phyloP scores from a whole-genome alignment of 2,888 invertebrate species.

The Poecilobothrus nobilitatus region DNA sequence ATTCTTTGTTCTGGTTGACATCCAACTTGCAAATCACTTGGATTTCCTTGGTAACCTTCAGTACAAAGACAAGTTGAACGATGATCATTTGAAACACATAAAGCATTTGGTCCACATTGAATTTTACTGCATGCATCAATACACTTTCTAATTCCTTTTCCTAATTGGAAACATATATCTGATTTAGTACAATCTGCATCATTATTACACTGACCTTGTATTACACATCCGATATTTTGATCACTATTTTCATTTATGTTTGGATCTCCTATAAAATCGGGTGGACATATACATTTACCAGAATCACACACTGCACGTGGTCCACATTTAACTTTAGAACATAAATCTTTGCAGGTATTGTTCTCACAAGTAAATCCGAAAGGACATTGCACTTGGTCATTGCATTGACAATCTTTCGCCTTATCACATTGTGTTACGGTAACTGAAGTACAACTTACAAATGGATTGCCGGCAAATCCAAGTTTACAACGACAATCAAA shows the following conservation, averaged over 20 bases:
- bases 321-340: slow-evolving; percentile 67
- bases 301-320: slow-evolving; percentile 72
- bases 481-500: slow-evolving; percentile 85
- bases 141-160: slow-evolving; percentile 70
- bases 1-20: slow-evolving; percentile 63
- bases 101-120: slow-evolving; percentile 83
- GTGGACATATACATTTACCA: slow-evolving; percentile 70
- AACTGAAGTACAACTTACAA: slow-evolving; percentile 66
- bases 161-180: slow-evolving; percentile 81
- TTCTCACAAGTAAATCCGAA: slow-evolving; percentile 64
- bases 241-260: slow-evolving; percentile 44
- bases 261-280: slow-evolving; percentile 69
- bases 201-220: slow-evolving; percentile 67
- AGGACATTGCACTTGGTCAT: slow-evolving; percentile 63
- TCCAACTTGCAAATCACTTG: slow-evolving; percentile 67
- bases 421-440: slow-evolving; percentile 62
- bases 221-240: slow-evolving; percentile 58
- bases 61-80: slow-evolving; percentile 78
- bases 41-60: slow-evolving; percentile 73
- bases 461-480: slow-evolving; percentile 79
- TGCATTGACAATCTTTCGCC: slow-evolving; percentile 61
- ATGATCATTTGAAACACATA: slow-evolving; percentile 77
- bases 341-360: slow-evolving; percentile 67
- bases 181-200: slow-evolving; percentile 74
- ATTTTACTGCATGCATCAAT: slow-evolving; percentile 79